Percentiles rank a stretch among this genome's conserved stretches.
These are phyloP conservation scores for Lynx canadensis DNA, from an alignment of 2,113 vertebrate genomes.

Conservation along the genomic window DNA sequence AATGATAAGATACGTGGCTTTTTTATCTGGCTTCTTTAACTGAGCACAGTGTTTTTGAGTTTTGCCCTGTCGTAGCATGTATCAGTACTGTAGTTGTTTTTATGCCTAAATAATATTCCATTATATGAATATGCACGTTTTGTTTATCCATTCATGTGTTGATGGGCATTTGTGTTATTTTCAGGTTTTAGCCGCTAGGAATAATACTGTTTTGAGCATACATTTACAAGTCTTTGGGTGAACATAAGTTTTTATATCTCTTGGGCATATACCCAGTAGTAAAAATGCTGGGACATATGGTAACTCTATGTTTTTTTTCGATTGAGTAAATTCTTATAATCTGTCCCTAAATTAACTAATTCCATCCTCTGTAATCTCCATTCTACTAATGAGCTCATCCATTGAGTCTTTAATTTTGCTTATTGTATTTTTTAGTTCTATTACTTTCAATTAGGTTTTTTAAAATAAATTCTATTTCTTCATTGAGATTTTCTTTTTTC, in stretches of 20 bases:
- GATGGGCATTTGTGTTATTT: neutral
- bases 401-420: slow-evolving; percentile 21
- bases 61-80: neutral
- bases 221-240: neutral
- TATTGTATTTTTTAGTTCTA: slow-evolving; percentile 27
- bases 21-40: neutral
- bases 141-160: neutral
- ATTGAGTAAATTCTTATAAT: slow-evolving; percentile 42
- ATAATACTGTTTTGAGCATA: neutral
- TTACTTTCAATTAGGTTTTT: slow-evolving; percentile 35
- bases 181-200: neutral
- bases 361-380: neutral
- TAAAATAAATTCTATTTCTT: slow-evolving; percentile 43
- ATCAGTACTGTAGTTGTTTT: neutral
- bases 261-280: neutral
- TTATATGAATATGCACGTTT: neutral
- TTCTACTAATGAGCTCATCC: neutral
- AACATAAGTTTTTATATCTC: neutral
- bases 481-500: slow-evolving; percentile 6
- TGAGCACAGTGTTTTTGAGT: slow-evolving; percentile 6
- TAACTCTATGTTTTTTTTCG: slow-evolving; percentile 9
- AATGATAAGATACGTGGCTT: neutral
- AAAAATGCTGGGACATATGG: neutral
- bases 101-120: neutral
- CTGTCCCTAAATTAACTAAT: slow-evolving; percentile 20